phyloP scores from a whole-genome alignment of 2,113 vertebrate species.

The Aptenodytes patagonicus region DNA sequence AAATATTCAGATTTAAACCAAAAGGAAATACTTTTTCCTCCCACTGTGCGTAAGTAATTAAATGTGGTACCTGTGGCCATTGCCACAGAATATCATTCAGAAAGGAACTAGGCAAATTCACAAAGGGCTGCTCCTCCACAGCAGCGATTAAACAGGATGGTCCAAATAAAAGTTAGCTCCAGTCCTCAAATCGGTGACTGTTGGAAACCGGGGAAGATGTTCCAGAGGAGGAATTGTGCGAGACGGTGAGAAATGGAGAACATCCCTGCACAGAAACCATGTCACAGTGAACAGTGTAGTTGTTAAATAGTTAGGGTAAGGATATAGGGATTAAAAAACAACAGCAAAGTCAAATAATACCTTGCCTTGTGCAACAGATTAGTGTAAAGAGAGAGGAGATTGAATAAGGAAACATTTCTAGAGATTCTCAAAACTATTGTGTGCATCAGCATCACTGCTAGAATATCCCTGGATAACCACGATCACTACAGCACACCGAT shows the following conservation, averaged over 20 bases:
- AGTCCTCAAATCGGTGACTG: background rate
- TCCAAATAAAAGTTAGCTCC: background rate
- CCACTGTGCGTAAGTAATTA: background rate
- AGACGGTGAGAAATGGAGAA: rapidly evolving
- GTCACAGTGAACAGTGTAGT: background rate
- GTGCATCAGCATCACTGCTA: background rate
- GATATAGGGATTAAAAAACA: background rate
- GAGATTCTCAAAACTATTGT: background rate
- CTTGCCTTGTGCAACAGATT: background rate
- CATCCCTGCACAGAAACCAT: background rate
- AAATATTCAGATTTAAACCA: background rate
- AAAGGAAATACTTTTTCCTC: background rate
- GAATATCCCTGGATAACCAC: background rate
- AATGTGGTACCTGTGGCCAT: rapidly evolving
- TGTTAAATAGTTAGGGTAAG: background rate
- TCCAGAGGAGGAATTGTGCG: background rate
- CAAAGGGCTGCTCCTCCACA: background rate
- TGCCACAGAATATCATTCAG: rapidly evolving
- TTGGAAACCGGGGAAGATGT: background rate
- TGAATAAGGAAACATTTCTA: background rate
- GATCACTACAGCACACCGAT: background rate
- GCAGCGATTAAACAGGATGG: background rate
- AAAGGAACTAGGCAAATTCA: background rate
- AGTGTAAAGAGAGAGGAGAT: background rate
- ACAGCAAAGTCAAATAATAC: background rate